Percentiles rank a stretch among this genome's conserved stretches.
Conservation (phyloP, 2,113 vertebrate species). For the Pangasianodon gigas region DNA sequence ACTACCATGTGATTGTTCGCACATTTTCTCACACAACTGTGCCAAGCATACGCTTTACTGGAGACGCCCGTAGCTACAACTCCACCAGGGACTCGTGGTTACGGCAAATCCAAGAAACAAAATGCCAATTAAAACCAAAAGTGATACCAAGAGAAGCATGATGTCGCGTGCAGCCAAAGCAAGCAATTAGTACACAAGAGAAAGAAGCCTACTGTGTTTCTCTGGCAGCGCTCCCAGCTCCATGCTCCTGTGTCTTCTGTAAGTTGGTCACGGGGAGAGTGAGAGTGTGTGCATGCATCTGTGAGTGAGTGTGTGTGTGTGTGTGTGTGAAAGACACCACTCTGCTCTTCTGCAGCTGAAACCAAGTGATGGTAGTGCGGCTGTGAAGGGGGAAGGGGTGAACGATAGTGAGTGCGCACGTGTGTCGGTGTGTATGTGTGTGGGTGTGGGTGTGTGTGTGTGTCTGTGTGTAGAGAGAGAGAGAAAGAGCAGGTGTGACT, state of each 20-base stretch:
- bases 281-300: conserved; percentile 22
- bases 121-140: conserved; percentile 38
- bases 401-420: conserved; percentile 9
- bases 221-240: conserved; percentile 48
- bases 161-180: not conserved
- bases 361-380: conserved; percentile 14
- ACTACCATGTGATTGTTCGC: not conserved
- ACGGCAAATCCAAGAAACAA: conserved; percentile 14
- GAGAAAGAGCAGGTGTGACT: not conserved
- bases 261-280: conserved; percentile 11
- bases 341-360: conserved; percentile 13
- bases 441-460: not conserved
- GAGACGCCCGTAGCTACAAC: conserved; percentile 7
- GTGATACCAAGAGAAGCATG: conserved; percentile 16
- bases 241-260: conserved; percentile 46
- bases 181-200: conserved; percentile 40
- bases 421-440: conserved; percentile 4
- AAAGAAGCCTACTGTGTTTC: conserved; percentile 52
- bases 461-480: not conserved
- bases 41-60: conserved; percentile 4
- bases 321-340: not conserved
- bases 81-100: not conserved
- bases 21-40: not conserved
- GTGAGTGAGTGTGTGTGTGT: not conserved
- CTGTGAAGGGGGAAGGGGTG: conserved; percentile 9